Percentiles rank a stretch among this genome's conserved stretches.
Conservation (phyloP, 2,797 vertebrate species). For the Poecilia picta region DNA sequence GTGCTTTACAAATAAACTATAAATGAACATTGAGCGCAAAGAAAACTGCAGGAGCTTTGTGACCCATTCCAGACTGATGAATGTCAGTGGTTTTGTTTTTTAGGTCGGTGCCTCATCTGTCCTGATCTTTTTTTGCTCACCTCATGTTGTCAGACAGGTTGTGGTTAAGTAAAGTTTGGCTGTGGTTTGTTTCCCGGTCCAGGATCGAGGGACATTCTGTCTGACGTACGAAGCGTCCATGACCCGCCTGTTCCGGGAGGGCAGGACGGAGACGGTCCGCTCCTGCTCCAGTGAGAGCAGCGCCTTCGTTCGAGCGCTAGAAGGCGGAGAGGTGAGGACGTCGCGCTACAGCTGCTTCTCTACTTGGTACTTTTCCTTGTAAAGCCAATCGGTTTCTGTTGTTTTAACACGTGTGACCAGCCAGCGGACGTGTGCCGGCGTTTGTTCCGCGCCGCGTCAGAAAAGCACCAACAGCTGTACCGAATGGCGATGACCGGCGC, state of each 20-base stretch:
- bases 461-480: slow-evolving; percentile 88
- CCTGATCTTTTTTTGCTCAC: not conserved
- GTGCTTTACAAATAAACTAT: too few relatives aligned
- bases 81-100: not conserved
- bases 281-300: slow-evolving; percentile 86
- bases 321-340: slow-evolving; percentile 75
- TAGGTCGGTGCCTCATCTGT: not conserved
- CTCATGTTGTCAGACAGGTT: not conserved
- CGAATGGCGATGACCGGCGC: slow-evolving; percentile 87
- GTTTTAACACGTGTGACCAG: slow-evolving; percentile 47
- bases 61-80: not conserved
- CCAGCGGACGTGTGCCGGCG: slow-evolving; percentile 73
- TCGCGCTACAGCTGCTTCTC: not conserved
- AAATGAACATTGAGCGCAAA: too few relatives aligned
- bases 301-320: slow-evolving; percentile 84
- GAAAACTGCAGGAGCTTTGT: not conserved
- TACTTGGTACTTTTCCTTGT: not conserved
- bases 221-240: slow-evolving; percentile 91
- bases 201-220: slow-evolving; percentile 87
- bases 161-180: not conserved
- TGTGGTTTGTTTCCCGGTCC: slow-evolving; percentile 13
- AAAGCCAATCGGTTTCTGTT: slow-evolving; percentile 2
- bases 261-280: slow-evolving; percentile 90
- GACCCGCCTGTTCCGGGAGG: slow-evolving; percentile 91
- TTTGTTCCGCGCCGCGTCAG: slow-evolving; percentile 81